Evolutionary conservation across 1,140 invertebrate genomes (phyloP), one percentile per base, ranked within the genome.

Genomic region (Drosophila orosa): DNA sequence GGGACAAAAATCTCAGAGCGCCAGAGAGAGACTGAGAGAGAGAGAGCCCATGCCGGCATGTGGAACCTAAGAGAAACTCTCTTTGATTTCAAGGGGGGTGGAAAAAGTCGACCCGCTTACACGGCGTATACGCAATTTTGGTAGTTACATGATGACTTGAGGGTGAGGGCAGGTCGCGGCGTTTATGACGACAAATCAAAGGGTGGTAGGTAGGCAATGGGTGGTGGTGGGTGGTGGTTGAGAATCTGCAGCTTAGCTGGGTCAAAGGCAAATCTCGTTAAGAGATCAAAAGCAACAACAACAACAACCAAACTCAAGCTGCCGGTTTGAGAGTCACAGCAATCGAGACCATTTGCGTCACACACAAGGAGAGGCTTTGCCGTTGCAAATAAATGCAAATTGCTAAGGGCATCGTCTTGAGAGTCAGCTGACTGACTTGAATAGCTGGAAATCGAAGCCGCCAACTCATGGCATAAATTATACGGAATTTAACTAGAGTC

Each of bases 281-380:
- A 31, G 65, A 71, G 67, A 58, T 71, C 67, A 69, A 68, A 29
- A 15, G 17, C 29, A 29, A n/a, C 29, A 37, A 27, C 5, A 33
- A 45, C 44, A 25, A 50, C 25, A 19, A 27, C 33, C 27, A 39
- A 52, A 50, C 59, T 56, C 33, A 19, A 35, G 27, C 33, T 27
- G 37, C 55, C 69, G 78, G 80, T 82, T 74, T 80, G 31, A 74
- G n/a, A 71, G 25, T 6, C 61, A 80, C 61, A 72, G 33, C 27
- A 4, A 68, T 37, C 17, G 4, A 50, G 7, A 52, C 48, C 55
- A 83, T 84, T 79, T 84, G 80, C 80, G 80, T 83, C 80, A 84
- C 80, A 79, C 25, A 39, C 48, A n/a, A n/a, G 1, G 12, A 12
- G 24, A 25, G 44, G 17, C 35, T 68, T 66, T 50, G 56, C 60